These are phyloP conservation scores for Lochmaea capreae DNA, from an alignment of 2,888 invertebrate species.

Conservation along the genomic window DNA sequence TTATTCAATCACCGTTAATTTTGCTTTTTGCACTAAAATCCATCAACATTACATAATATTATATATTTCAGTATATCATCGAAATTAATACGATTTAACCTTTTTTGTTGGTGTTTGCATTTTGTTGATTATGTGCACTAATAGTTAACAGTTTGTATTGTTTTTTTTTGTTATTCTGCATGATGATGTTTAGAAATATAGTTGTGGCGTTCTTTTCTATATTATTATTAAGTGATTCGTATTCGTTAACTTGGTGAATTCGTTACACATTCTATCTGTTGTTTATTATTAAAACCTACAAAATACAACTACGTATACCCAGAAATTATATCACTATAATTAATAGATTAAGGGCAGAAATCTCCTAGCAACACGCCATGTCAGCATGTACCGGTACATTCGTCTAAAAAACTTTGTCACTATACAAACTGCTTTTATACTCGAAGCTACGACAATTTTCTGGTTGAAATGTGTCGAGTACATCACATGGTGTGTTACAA, in stretches of 20 bases:
- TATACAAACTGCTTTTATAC: too few species aligned
- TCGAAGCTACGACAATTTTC: too few species aligned
- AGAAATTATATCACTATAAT: not conserved
- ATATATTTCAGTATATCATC: constrained; percentile 7
- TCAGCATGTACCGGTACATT: too few species aligned
- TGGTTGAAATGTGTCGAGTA: too few species aligned
- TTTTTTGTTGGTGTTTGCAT: constrained; percentile 46
- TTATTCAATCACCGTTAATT: constrained; percentile 5
- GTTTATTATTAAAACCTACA: not conserved
- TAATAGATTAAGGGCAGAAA: not conserved
- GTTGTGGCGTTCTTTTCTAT: constrained; percentile 13
- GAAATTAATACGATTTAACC: constrained; percentile 28
- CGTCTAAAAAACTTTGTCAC: too few species aligned
- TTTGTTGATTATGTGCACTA: constrained; percentile 48
- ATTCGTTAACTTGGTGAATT: constrained; percentile 3
- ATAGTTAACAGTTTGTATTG: constrained; percentile 40
- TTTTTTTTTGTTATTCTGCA: constrained; percentile 38
- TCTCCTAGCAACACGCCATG: too few species aligned
- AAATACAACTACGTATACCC: not conserved
- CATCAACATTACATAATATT: constrained; percentile 1
- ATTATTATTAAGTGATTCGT: not conserved
- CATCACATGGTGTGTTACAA: too few species aligned
- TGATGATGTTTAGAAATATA: constrained; percentile 38
- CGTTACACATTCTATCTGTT: not conserved
- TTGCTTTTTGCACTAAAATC: constrained; percentile 42